Evolutionary conservation across 2,113 vertebrate genomes (phyloP).

Genomic region (Leptobrachium ailaonicum): DNA sequence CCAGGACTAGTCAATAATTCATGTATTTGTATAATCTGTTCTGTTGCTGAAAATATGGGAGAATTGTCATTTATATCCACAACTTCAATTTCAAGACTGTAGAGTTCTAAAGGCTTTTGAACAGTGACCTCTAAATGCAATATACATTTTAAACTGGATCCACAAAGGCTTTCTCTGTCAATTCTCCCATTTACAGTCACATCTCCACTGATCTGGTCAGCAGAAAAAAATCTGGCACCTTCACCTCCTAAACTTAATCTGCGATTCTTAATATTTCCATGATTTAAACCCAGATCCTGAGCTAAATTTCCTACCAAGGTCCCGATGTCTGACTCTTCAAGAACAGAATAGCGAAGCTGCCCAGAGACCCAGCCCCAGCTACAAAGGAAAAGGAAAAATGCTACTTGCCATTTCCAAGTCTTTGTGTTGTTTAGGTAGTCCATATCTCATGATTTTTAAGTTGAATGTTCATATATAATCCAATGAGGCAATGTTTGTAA

Average conservation of each 20-base stretch:
- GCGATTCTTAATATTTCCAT: constrained; percentile 74
- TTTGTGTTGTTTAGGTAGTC: no score
- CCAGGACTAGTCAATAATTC: constrained; percentile 68
- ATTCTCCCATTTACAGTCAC: constrained; percentile 65
- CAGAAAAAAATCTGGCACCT: constrained; percentile 76
- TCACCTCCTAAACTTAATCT: constrained; percentile 81
- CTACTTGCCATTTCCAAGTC: no score
- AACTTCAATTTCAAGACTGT: constrained; percentile 74
- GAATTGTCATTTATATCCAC: constrained; percentile 77
- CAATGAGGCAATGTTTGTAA: no score
- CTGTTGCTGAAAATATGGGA: constrained; percentile 67
- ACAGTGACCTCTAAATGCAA: constrained; percentile 72
- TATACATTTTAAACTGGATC: constrained; percentile 64
- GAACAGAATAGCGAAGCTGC: constrained; percentile 65
- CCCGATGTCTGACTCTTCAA: constrained; percentile 76
- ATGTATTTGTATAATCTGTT: constrained; percentile 72
- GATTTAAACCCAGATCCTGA: constrained; percentile 77
- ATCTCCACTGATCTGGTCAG: constrained; percentile 62
- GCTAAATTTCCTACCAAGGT: constrained; percentile 76
- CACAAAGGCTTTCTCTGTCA: constrained; percentile 72
- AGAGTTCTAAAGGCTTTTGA: constrained; percentile 75
- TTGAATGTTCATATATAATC: background rate
- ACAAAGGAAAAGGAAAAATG: no score
- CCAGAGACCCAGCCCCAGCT: background rate
- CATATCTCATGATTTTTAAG: constrained; percentile 40